Base-by-base conservation (phyloP, 2,888 invertebrate genomes). In the Philaethria dido region DNA sequence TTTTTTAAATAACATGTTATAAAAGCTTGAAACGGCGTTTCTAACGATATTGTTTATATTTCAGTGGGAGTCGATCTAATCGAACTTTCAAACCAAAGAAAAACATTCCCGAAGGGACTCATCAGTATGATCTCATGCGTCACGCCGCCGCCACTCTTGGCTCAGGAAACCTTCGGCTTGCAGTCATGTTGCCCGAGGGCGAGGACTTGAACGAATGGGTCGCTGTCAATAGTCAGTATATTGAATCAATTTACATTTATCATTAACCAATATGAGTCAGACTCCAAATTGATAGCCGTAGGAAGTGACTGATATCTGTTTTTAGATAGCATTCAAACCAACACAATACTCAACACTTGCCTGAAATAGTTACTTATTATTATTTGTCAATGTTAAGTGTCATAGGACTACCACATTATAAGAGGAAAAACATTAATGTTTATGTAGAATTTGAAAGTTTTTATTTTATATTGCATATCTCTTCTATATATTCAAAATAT, bases 201-300 rank as follows among this genome's bases (percentile, higher is more conserved):
- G 99, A 99, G 92, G 99, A 99, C 92, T 94, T 99, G 73, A 99
- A 99, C 84, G 99, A 99, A 94, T 99, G 99, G 99, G 98, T 99
- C 48, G 99, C 99, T 64, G 99, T 99, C 54, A 99, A 99, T 87
- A 99, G 99, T 98, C 89, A 95, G 98, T 95, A 59, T n/a, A 39
- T 22, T 5, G 1, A 16, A 44, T 13, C 18, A 61, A 13, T 45
- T 20, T 20, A 29, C 2, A 57, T 33, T n/a, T 33, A 22, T 22
- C 22, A 9, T 3, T 61, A 33, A 48, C 20, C 16, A 14, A 14
- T 59, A 57, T 42, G 42, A 57, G 42, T 57, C 42, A 57, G 25
- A 42, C 20, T 22, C 9, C 20, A 16, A 57, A 25, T 22, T 42
- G 57, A 57, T 39, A 42, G 39, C 11, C 4, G 42, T n/a, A 42